Base-by-base conservation (phyloP, 2,797 vertebrate genomes). In the Otolemur crassicaudatus region DNA sequence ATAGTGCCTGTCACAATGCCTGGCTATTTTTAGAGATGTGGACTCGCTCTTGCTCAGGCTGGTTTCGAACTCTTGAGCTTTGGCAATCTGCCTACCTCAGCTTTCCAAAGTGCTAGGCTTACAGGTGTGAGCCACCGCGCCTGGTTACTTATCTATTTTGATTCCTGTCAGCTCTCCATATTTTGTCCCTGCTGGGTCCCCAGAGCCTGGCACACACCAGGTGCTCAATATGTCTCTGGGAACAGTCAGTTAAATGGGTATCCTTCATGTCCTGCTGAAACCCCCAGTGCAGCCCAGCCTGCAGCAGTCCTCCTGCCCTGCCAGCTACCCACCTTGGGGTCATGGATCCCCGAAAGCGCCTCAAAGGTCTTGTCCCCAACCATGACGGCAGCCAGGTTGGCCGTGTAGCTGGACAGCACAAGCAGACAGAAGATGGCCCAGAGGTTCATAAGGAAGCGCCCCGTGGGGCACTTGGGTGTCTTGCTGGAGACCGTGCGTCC, bases 361-460 rank as follows among this genome's bases (percentile, higher is more conserved):
- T 99, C 99, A 0, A 99, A 99, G 76, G 99, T 99, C 98, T 99
- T 99, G 97, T 99, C 99, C 23, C 99, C 99, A 0, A 99, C 99
- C 99, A 99, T 99, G 97, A 99, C 99, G 0, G 99, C 99, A 0
- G 99, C 99, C 23, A 99, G 99, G 98, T 99, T 99, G 97, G 99
- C 99, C 0, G 99, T 99, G 98, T 99, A 99, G 98, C 99, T 99
- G 97, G 99, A 99, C 95, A 99, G 99, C 97, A 99, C 99, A 40
- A 99, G 98, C 96, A 99, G 98, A 98, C 99, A 99, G 98, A 99
- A 99, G 95, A 99, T 99, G 96, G 99, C 99, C 99, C 99, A 99
- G 20, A 99, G 99, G 98, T 99, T 99, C 99, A 99, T 99, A 94
- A 99, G 98, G 97, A 99, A 99, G 29, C 99, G 99, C 0, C 99